Base-by-base conservation (phyloP, 1,140 invertebrate species). In the Cephus cinctus region DNA sequence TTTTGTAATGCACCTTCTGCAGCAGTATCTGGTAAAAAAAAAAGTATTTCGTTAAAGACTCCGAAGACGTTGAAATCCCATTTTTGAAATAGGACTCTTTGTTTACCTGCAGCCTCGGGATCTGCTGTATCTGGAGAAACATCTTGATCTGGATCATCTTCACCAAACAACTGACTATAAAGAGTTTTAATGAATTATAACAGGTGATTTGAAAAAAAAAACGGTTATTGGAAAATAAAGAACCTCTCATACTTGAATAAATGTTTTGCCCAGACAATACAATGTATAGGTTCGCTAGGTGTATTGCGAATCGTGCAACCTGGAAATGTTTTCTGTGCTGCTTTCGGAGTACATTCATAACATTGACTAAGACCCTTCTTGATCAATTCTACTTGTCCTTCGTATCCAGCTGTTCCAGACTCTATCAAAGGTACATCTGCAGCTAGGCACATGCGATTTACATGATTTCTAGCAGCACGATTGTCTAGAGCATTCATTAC, bases 231-330 rank as follows among this genome's bases (percentile, higher is more conserved):
- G 32, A 48, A 16, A 47, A 18, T 30, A 44, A 40, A 25, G 9
- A 43, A 14, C 3, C 12, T 25, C n/a, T 14, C 6, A 4, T 79
- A 94, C 90, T 98, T 98, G 71, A 98, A 99, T 11, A 99, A 81
- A 83, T 98, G 94, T 73, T 99, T 99, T 0, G 95, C 90, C 98
- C 98, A 99, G 2, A 99, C 94, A 61, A 99, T 96, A 69, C 98
- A 99, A 75, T 99, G 98, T 59, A 99, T 97, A 0, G 94, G 92
- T 71, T 98, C 96, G 9, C 95, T 98, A n/a, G 98, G 98, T 4
- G 98, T 99, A 67, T 99, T 99, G 36, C 98, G 81, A 57, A 99
- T 99, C 0, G 98, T 99, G 75, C 98, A 99, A 2, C 94, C 94
- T 2, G 98, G 96, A 76, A 88, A 99, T 8, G 90, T 90, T 74